Conservation (phyloP, 2,113 vertebrate genomes). For the Elephantulus edwardii region DNA sequence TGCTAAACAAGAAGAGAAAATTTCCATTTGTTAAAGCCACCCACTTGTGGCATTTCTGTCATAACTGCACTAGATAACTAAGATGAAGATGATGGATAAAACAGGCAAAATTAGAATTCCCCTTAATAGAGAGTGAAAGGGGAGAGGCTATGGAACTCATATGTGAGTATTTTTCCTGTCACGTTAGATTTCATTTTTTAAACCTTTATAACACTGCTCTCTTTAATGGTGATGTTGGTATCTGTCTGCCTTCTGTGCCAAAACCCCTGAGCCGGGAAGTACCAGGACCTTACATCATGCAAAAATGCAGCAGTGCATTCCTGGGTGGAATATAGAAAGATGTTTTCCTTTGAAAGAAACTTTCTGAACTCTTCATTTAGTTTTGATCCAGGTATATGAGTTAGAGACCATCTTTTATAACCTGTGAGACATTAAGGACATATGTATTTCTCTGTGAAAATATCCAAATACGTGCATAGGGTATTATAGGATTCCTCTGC, state of each 20-base stretch:
- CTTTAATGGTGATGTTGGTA: neutral
- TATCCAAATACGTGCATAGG: neutral
- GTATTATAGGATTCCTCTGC: neutral
- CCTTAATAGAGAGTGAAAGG: constrained; percentile 1
- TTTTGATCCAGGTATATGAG: neutral
- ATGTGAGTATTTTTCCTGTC: constrained; percentile 64
- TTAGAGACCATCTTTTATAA: neutral
- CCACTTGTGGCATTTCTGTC: neutral
- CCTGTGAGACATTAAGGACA: neutral
- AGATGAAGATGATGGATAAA: neutral
- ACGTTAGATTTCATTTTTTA: constrained; percentile 54
- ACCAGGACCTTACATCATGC: neutral
- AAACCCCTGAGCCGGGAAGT: neutral
- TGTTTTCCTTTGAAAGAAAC: neutral
- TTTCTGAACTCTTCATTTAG: constrained; percentile 6
- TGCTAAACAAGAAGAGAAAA: neutral
- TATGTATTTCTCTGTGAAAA: neutral
- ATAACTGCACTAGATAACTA: neutral
- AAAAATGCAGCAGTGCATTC: neutral
- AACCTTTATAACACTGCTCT: neutral
- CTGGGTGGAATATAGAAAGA: neutral
- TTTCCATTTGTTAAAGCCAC: too few relatives aligned
- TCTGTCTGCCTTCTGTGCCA: constrained; percentile 28
- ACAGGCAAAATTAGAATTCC: constrained; percentile 27
- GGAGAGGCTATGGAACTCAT: constrained; percentile 7